Base-by-base conservation (phyloP, 2,797 vertebrate species). In the Enteromius thamalakanensis region DNA sequence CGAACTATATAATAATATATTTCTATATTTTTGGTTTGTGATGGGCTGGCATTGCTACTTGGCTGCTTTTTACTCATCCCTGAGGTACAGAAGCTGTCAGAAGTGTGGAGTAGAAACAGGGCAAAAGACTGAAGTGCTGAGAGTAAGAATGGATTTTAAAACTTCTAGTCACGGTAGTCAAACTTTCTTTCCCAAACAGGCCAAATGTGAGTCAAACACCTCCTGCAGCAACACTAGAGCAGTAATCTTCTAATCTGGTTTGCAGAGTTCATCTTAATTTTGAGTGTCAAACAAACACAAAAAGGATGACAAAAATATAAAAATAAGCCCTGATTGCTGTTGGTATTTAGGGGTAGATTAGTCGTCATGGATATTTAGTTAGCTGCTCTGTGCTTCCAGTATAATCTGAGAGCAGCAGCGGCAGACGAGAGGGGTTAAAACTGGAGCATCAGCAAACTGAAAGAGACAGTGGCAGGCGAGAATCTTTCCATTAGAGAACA, bases 61-160 rank as follows among this genome's bases (percentile, higher is more conserved):
- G 23, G 11, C 51, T 80, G 37, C 3, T 62, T 55, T 70, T 70
- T 19, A 47, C 21, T 81, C 6, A 15, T 81, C 76, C 51, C 58
- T 69, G 70, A 26, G 70, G 58, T 69, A 47, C 34, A 78, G 76
- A 88, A 74, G 78, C 81, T 71, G 71, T 83, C 81, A 85, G 87
- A 87, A 83, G 78, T 85, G 64, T 79, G 83, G 62, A 76, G 47
- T 34, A 82, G 23, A 84, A 85, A 64, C 60, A 29, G 76, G 19
- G 69, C 26, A n/a, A 79, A 34, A 68, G 70, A n/a, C 49, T 14
- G 74, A 82, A 84, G 42, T 26, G 8, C 69, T 74, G 55, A 67
- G 75, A 79, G 40, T 55, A 79, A 72, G 58, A 51, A 75, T 40
- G 76, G 40, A 70, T 80, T 76, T 42, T 70, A 80, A 83, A 87